Evolutionary conservation across 2,113 vertebrate species (phyloP).

Genomic region (Phaetusa simplex): DNA sequence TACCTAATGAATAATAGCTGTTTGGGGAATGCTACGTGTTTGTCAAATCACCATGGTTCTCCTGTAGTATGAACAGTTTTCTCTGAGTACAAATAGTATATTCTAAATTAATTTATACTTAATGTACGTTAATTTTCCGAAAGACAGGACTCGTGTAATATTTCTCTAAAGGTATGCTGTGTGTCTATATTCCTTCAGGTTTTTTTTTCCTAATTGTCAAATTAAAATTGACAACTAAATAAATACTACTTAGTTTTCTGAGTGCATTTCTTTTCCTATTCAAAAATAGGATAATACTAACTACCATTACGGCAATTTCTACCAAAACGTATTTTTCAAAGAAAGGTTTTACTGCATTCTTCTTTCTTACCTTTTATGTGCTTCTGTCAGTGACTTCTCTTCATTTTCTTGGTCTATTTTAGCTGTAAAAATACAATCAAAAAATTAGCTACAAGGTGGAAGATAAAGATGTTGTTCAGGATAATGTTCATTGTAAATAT

Average conservation of each 20-base stretch:
- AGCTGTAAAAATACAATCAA: constrained; percentile 75
- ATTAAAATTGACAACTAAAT: not conserved
- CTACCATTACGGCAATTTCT: not conserved
- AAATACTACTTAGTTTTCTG: not conserved
- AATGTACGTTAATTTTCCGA: not conserved
- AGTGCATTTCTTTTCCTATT: not conserved
- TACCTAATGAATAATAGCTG: not conserved
- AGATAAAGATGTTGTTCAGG: not conserved
- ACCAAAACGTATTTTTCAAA: not conserved
- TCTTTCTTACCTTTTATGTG: constrained; percentile 87
- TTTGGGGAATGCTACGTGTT: not conserved
- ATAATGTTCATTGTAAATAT: not conserved
- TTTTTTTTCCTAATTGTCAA: not conserved
- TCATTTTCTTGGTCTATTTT: constrained; percentile 90
- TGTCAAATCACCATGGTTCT: not conserved
- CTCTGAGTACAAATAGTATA: not conserved
- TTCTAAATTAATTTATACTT: not conserved
- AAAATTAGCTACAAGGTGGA: not conserved
- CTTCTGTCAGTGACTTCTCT: constrained; percentile 83
- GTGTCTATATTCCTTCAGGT: not conserved
- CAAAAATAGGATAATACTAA: not conserved
- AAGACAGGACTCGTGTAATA: not conserved
- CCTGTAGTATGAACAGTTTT: not conserved
- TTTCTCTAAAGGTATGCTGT: not conserved
- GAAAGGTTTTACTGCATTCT: not conserved